Evolutionary conservation across 2,113 vertebrate genomes (phyloP).

Genomic region (Rhodinocichla rosea): DNA sequence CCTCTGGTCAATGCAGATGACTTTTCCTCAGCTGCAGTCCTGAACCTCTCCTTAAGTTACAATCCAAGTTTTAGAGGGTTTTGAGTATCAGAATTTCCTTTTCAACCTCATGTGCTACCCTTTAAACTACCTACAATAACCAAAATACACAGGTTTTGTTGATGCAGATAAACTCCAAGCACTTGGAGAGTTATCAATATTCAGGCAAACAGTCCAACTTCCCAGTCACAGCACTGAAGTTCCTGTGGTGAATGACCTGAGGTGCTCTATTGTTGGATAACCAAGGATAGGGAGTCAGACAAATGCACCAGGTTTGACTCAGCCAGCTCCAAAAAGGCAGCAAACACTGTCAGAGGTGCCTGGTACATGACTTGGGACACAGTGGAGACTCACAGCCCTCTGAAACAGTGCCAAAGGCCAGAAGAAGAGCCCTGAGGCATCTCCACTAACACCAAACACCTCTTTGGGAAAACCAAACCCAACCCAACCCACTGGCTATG

Average conservation of each 20-base stretch:
- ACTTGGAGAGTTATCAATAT: background rate
- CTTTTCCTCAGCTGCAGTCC: background rate
- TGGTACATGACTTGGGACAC: accelerated
- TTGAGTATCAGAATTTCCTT: background rate
- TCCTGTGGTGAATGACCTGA: background rate
- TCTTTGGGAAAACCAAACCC: background rate
- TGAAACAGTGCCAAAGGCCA: background rate
- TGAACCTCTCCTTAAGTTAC: background rate
- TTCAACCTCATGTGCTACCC: background rate
- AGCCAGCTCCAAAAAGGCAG: background rate
- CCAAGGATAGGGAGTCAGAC: background rate
- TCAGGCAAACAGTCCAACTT: background rate
- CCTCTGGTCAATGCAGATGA: background rate
- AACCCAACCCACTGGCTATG: background rate
- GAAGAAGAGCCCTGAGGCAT: background rate
- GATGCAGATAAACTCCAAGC: background rate
- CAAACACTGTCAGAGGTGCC: background rate
- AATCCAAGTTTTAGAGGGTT: background rate
- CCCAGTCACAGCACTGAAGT: background rate
- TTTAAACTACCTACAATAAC: background rate
- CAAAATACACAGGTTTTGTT: background rate
- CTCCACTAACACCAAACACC: background rate
- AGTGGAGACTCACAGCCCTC: background rate
- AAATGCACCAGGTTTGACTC: background rate
- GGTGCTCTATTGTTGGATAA: background rate